Conservation (phyloP, 2,888 invertebrate genomes). For the Dusona sp. region DNA sequence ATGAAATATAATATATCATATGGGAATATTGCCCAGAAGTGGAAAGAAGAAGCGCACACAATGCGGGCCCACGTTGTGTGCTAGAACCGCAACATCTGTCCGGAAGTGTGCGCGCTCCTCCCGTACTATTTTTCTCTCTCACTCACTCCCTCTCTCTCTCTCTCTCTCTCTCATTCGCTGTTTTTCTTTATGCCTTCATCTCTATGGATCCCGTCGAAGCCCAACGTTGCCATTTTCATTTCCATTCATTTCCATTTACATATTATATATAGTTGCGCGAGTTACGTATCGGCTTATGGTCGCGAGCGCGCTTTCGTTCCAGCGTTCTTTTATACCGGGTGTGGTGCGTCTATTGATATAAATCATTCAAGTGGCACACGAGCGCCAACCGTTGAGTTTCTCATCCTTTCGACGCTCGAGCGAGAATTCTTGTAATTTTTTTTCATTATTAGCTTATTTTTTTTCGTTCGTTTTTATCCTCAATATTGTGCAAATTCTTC, state of each 20-base stretch:
- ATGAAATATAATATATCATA: constrained; percentile 42
- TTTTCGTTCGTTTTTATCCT: neutral
- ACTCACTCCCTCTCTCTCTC: constrained; percentile 17
- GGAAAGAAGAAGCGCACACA: constrained; percentile 71
- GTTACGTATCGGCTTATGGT: constrained; percentile 50
- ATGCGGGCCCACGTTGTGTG: constrained; percentile 69
- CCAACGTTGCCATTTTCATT: constrained; percentile 70
- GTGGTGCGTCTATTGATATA: constrained; percentile 48
- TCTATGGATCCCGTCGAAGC: constrained; percentile 38
- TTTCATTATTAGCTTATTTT: no score
- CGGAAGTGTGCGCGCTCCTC: constrained; percentile 76
- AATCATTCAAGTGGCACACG: constrained; percentile 45
- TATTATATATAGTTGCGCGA: constrained; percentile 60
- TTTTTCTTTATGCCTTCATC: constrained; percentile 25
- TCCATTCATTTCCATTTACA: constrained; percentile 72
- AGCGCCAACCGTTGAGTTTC: constrained; percentile 1
- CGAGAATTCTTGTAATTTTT: neutral
- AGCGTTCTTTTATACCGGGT: constrained; percentile 58
- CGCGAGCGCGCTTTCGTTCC: constrained; percentile 48
- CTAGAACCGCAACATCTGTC: constrained; percentile 77
- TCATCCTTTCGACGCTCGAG: neutral
- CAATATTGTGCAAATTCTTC: neutral
- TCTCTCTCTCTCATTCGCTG: constrained; percentile 5
- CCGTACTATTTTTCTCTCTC: constrained; percentile 40
- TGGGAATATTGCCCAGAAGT: constrained; percentile 61